Base-by-base conservation (phyloP, 2,888 invertebrate species). In the Agrilus biguttatus region DNA sequence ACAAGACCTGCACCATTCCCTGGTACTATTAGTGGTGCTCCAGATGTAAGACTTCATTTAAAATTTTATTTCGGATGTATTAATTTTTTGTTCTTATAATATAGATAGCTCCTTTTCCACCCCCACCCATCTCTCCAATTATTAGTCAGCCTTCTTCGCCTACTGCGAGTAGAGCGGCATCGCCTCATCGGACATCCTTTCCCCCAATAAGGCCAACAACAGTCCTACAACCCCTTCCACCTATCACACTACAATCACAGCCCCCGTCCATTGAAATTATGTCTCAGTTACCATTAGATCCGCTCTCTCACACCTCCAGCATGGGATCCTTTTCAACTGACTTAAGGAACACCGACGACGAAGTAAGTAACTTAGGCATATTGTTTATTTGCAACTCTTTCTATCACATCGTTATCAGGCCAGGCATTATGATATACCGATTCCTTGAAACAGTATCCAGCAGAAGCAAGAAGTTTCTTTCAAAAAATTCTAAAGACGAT, bases 91-190 rank as follows among this genome's bases (percentile, higher is more conserved):
- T 36, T n/a, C n/a, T n/a, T 36, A 17, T 14, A 17, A 34, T 48
- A 17, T 47, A 76, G 74, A 72, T 75, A 55, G 53, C 60, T 38
- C 57, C 61, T 14, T 62, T 63, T 56, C 74, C 75, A 38, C 67
- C 71, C 50, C 76, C 80, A 50, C 74, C 82, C 41, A 67, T 77
- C 47, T 83, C 85, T 39, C 83, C 85, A 10, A 73, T 82, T 63
- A 74, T 83, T 59, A 80, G 78, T 57, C 77, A 77, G 51, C 74
- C 77, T 53, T 79, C 83, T 41, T 86, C 88, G 37, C 86, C 87
- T 37, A 79, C 81, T 47, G 83, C 83, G 60, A 86, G 85, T 55
- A 75, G 83, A 55, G 73, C 81, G 41, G 73, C 74, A 33, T 83
- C 83, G 41, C 83, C 83, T 5, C 73, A 72, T 50, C 63, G 75